phyloP scores from a whole-genome alignment of 2,888 invertebrate species.

The Baronia brevicornis region DNA sequence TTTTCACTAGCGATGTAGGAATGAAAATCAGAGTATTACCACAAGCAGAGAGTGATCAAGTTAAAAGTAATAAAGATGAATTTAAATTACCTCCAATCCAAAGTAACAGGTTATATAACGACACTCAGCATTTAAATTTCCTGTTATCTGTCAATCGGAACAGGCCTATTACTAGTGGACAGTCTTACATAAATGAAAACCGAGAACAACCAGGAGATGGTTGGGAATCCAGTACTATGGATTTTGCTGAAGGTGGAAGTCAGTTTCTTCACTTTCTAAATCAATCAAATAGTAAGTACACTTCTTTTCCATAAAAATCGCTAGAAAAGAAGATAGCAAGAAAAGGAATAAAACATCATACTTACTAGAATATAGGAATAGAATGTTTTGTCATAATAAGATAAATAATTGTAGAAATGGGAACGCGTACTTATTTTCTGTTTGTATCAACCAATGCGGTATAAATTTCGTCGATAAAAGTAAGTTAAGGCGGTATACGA shows the following conservation, averaged over 20 bases:
- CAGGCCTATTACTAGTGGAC: slow-evolving; percentile 24
- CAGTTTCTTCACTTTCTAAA: slow-evolving; percentile 33
- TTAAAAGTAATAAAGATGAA: slow-evolving; percentile 20
- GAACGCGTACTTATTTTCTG: no score
- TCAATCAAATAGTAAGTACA: slow-evolving; percentile 39
- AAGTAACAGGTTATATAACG: slow-evolving; percentile 34
- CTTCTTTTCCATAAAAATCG: no score
- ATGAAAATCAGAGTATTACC: slow-evolving; percentile 38
- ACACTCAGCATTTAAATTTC: slow-evolving; percentile 40
- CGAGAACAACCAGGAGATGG: slow-evolving; percentile 28
- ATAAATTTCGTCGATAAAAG: no score
- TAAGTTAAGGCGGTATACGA: no score
- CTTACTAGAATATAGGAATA: no score
- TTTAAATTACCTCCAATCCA: slow-evolving; percentile 55
- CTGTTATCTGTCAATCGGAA: slow-evolving; percentile 38
- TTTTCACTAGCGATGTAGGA: slow-evolving; percentile 38
- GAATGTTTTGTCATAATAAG: no score
- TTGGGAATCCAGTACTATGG: slow-evolving; percentile 40
- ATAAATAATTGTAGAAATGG: no score
- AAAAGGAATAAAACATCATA: no score
- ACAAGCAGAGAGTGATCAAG: slow-evolving; percentile 17
- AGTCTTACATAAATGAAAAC: slow-evolving; percentile 30
- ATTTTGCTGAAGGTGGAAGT: slow-evolving; percentile 54
- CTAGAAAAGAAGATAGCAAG: no score
- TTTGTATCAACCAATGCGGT: no score